Base-by-base conservation (phyloP, 1,140 invertebrate genomes). In the Drosophila punjabiensis region DNA sequence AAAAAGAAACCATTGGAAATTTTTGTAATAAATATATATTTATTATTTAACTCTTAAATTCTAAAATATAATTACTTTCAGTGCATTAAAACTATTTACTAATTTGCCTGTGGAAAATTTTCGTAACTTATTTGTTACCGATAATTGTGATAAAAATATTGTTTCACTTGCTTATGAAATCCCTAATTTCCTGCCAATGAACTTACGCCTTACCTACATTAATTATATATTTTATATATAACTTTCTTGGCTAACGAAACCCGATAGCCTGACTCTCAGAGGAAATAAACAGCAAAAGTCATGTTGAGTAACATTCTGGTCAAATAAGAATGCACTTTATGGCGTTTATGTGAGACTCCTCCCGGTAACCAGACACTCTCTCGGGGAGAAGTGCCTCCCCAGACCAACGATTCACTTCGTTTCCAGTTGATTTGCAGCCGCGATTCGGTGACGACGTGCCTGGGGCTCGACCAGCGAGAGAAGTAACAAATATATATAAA, bases 391-490 rank as follows among this genome's bases (percentile, higher is more conserved):
- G 39, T 68, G 20, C 13, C 9, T 32, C 37, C 33, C 50, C 32
- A 47, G 32, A 33, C 32, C 37, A 28, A 13, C 39, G 35, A 56
- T 39, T 56, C 55, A 37, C 16, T 39, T 33, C 9, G 50, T 16
- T 56, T 71, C 33, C 50, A 74, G 70, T 74, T 62, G 55, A 74
- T 45, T 85, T 68, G 39, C 59, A 65, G 67, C 43, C 66, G 81
- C 55, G 82, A 43, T 52, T 74, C 37, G 24, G 33, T 77, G 82
- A 53, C 64, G 81, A 85, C 81, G 81, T 81, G 82, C 67, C 7
- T 69, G 37, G 28, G 33, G 47, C 56, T 64, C 60, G 30, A 56
- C 35, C 47, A 35, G 10, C 33, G 47, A 53, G 28, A 45, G n/a
- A 48, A 33, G 53, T 67, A 35, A 24, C 24, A 24, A 24, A 24